Evolutionary conservation across 2,888 invertebrate genomes (phyloP), one percentile per base, ranked within the genome.

Genomic region (Pegoplata infirma): DNA sequence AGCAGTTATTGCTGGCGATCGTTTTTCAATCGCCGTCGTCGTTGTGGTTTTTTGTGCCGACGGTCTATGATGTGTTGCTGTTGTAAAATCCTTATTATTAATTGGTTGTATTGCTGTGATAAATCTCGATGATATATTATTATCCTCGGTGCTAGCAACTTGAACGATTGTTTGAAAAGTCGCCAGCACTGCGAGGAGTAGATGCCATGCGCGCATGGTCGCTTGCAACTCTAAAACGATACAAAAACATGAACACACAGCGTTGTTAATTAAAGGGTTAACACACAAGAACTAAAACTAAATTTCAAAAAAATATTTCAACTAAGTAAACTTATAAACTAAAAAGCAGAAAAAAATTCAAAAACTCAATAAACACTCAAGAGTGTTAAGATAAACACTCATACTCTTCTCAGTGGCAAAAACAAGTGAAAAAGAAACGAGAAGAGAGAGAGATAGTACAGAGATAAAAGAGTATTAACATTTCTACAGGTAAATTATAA

Each of bases 131-230:
- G 88, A 86, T 88, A 87, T 86, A 40, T 74, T 64, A 59, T 78
- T 78, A 84, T 88, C 89, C 87, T 89, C 89, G 86, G 89, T 89
- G 90, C 90, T 89, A 89, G 90, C 90, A 89, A 90, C 90, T 88
- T 88, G 89, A 86, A 87, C 87, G 85, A 87, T 87, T 84, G 87
- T 84, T 88, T 87, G 87, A 85, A 88, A 88, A 88, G 90, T 90
- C 90, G 90, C 90, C 90, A 90, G 90, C 90, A 90, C 90, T 89
- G 86, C 87, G 87, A 90, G 87, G 88, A 90, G 86, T 88, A 89
- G 85, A 86, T 89, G 88, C 89, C 90, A 90, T 89, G 88, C 89
- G 89, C 89, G 90, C 90, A 90, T 90, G 89, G 88, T 90, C 90
- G 89, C 88, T 89, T 88, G 88, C 88, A 90, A 88, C 90, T 89